Evolutionary conservation across 2,888 invertebrate species (phyloP).

Genomic region (Platynereis dumerilii): DNA sequence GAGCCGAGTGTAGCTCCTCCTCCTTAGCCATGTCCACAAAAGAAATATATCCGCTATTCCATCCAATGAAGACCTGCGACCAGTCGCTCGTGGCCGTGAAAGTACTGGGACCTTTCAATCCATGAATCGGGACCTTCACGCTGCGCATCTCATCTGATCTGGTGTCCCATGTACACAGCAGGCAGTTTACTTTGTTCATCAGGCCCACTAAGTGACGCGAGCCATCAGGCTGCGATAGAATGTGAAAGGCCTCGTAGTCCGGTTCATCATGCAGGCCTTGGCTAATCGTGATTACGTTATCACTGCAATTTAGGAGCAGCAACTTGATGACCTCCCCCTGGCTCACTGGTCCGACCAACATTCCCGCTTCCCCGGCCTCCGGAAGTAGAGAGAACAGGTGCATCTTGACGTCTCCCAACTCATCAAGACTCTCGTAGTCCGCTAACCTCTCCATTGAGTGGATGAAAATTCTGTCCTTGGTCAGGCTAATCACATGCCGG

Average conservation of each 20-base stretch:
- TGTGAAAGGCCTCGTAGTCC: neutral
- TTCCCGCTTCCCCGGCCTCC: too few relatives aligned
- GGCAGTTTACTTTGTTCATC: neutral
- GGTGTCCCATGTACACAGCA: neutral
- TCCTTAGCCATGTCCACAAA: slow-evolving; percentile 12
- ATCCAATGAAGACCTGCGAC: slow-evolving; percentile 27
- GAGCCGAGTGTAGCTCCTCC: slow-evolving; percentile 2
- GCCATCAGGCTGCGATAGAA: neutral
- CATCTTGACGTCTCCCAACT: too few relatives aligned
- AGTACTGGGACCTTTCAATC: slow-evolving; percentile 4
- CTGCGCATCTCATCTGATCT: neutral
- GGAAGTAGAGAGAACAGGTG: too few relatives aligned
- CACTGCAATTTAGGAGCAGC: neutral
- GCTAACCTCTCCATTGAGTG: slow-evolving; percentile 11
- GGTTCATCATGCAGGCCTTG: too few relatives aligned
- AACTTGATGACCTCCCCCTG: neutral
- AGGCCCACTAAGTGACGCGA: too few relatives aligned
- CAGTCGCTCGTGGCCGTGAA: slow-evolving; percentile 21
- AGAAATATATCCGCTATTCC: slow-evolving; percentile 28
- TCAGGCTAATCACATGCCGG: slow-evolving; percentile 19
- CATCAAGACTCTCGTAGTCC: too few relatives aligned
- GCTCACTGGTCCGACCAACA: neutral
- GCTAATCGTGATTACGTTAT: too few relatives aligned
- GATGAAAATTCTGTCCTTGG: slow-evolving; percentile 19
- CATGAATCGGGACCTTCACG: neutral